Base-by-base conservation (phyloP, 2,797 vertebrate genomes). In the Ptychobarbus kaznakovi region DNA sequence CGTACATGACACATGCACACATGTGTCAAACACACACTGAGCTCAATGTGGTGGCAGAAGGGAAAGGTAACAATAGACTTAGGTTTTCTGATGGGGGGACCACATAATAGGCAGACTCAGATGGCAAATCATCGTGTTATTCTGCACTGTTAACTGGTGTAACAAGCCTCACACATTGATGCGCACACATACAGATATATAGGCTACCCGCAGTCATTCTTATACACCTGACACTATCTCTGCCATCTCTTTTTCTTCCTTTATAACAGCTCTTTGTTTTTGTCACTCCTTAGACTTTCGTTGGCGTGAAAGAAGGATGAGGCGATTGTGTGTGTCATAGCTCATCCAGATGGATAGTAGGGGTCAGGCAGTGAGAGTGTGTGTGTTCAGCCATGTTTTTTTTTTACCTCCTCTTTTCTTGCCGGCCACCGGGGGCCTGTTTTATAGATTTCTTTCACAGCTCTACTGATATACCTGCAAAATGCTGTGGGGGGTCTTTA, bases 41-140 rank as follows among this genome's bases (percentile, higher is more conserved):
- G 18, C n/a, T 53, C 61, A 82, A 28, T 93, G 75, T 18, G 66
- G 40, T n/a, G 38, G 38, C 38, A n/a, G 53, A 82, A 73, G 44
- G 72, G 46, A 46, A 72, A 49, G 81, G 68, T 53, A 80, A 63
- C 58, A 90, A 72, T 83, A 88, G 86, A 80, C 73, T 51, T 70
- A 28, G 66, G 66, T 72, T 79, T 65, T 82, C 49, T 86, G 79
- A 86, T 72, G 94, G 95, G 93, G 94, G 94, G 94, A 93, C 94
- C 83, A 87, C 88, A 87, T 80, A 87, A 81, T 84, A 89, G 87
- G 63, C 83, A 83, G 81, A 86, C 69, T 88, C 68, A 85, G 87
- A 87, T 58, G 80, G 83, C 90, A 89, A 86, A 91, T 86, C 89
- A 89, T 88, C 70, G 12, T 85, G 76, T 89, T 87, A 90, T 91